phyloP scores from a whole-genome alignment of 2,888 invertebrate species.

The Sinodicranocentrus sp. region DNA sequence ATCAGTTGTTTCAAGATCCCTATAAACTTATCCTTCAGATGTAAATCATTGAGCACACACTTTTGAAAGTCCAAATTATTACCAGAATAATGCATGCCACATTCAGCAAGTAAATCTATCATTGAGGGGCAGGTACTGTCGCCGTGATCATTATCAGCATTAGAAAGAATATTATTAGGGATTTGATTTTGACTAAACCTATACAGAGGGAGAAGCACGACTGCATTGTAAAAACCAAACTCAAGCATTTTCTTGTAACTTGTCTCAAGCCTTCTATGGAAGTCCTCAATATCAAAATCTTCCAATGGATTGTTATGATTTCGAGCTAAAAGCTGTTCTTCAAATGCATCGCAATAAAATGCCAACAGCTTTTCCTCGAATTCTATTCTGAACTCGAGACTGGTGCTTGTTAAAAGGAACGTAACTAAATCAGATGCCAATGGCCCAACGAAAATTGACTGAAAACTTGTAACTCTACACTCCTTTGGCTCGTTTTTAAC shows the following conservation, averaged over 20 bases:
- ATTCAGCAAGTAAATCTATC: constrained; percentile 10
- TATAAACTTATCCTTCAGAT: constrained; percentile 26
- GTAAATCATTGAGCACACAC: constrained; percentile 9
- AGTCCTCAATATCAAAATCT: constrained; percentile 71
- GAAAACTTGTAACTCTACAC: constrained; percentile 53
- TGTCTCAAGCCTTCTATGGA: constrained; percentile 65
- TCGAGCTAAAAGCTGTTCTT: constrained; percentile 56
- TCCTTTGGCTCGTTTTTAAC: constrained; percentile 42
- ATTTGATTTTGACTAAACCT: neutral
- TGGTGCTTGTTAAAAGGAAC: constrained; percentile 55
- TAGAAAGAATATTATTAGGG: no score
- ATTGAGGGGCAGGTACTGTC: constrained; percentile 3
- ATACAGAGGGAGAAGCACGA: constrained; percentile 42
- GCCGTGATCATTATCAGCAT: constrained; percentile 21
- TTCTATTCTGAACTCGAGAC: constrained; percentile 41
- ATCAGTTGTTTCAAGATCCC: constrained; percentile 52
- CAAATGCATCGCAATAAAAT: constrained; percentile 69
- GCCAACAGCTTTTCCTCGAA: constrained; percentile 69
- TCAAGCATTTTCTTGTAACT: constrained; percentile 63
- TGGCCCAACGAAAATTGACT: constrained; percentile 51
- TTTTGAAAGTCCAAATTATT: constrained; percentile 34
- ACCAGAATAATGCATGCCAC: constrained; percentile 1
- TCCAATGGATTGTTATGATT: constrained; percentile 14
- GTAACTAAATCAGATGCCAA: constrained; percentile 59
- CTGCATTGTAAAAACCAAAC: constrained; percentile 50